Evolutionary conservation across 1,140 invertebrate species (phyloP).

Genomic region (Fopius arisanus): DNA sequence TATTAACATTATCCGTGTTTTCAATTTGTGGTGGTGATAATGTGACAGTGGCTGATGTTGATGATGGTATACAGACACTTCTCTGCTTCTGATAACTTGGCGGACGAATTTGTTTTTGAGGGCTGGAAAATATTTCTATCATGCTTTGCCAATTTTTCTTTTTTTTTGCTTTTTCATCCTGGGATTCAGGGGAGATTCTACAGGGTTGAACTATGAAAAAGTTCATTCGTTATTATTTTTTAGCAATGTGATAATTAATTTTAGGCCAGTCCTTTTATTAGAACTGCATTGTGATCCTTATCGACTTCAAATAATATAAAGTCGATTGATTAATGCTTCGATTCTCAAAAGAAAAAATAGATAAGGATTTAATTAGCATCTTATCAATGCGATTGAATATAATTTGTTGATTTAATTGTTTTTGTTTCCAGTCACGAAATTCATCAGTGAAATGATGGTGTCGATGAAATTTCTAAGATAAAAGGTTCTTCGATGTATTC

Average conservation of each 20-base stretch:
- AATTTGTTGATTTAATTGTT: too few species aligned
- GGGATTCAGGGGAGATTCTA: neutral
- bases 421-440: too few species aligned
- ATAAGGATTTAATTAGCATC: too few species aligned
- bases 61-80: constrained; percentile 58
- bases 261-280: too few species aligned
- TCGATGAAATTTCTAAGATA: too few species aligned
- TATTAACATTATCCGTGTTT: constrained; percentile 64
- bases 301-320: too few species aligned
- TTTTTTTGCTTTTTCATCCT: constrained; percentile 2
- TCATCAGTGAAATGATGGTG: too few species aligned
- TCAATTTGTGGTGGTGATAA: constrained; percentile 57
- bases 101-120: constrained; percentile 62
- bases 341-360: too few species aligned
- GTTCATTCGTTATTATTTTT: neutral
- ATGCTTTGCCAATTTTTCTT: constrained; percentile 49
- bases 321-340: too few species aligned
- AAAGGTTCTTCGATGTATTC: too few species aligned
- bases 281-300: too few species aligned
- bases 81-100: constrained; percentile 64
- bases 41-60: constrained; percentile 50
- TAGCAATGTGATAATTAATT: neutral
- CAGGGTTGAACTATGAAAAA: neutral
- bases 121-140: constrained; percentile 63
- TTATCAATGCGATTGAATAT: too few species aligned